These are phyloP conservation scores for Nematopogon swammerdamellus DNA, from an alignment of 2,888 invertebrate genomes.

Conservation along the genomic window DNA sequence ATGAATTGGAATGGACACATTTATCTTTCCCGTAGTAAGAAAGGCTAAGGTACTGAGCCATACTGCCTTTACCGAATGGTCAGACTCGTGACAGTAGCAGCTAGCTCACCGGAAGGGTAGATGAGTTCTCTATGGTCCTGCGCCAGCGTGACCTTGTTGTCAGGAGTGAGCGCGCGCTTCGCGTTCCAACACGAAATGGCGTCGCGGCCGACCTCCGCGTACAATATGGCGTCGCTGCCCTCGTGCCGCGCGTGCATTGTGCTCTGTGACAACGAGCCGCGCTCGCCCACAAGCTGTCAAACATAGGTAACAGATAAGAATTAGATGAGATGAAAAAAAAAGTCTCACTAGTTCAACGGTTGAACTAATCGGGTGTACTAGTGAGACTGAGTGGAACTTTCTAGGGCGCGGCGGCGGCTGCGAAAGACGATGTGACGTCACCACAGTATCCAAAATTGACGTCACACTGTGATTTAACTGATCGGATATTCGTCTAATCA, in stretches of 20 bases:
- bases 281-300: conserved; percentile 55
- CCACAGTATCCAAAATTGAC: no score
- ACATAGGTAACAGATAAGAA: not conserved
- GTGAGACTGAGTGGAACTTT: not conserved
- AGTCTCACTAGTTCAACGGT: no score
- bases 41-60: no score
- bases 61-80: no score
- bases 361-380: no score
- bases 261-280: conserved; percentile 63
- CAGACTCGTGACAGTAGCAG: no score
- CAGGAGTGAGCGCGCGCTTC: conserved; percentile 36
- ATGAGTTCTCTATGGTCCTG: conserved; percentile 59
- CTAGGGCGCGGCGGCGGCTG: no score
- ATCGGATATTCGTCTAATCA: no score
- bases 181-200: conserved; percentile 76
- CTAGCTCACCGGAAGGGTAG: conserved; percentile 56
- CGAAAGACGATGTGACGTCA: no score
- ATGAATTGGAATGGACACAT: no score
- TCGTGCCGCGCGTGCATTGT: conserved; percentile 67
- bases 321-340: not conserved
- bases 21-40: no score
- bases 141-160: conserved; percentile 56
- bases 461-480: no score
- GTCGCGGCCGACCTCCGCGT: conserved; percentile 66
- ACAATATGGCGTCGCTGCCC: conserved; percentile 61